Conservation (phyloP, 2,888 invertebrate genomes). For the Zelleria hepariella region DNA sequence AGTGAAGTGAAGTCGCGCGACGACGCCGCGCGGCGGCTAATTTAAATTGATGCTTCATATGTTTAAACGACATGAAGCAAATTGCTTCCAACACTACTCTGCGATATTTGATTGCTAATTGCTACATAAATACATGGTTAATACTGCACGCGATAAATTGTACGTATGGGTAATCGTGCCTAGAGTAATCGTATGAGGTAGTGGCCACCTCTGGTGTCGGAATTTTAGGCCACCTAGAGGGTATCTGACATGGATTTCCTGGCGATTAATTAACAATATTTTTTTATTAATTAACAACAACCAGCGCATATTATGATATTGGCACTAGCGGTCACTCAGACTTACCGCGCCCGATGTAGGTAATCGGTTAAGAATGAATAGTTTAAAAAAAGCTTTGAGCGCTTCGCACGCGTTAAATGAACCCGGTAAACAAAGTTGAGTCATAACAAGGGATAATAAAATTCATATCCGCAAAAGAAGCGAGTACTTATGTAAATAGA, state of each 20-base stretch:
- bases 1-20: constrained; percentile 14
- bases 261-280: too few species aligned
- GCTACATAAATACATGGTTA: neutral
- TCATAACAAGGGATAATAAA: neutral
- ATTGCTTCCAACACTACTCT: neutral
- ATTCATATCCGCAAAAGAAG: neutral
- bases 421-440: neutral
- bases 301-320: too few species aligned
- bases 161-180: too few species aligned
- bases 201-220: too few species aligned
- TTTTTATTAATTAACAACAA: too few species aligned
- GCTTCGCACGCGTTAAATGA: neutral
- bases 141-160: neutral
- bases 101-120: neutral
- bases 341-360: too few species aligned
- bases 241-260: too few species aligned
- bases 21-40: constrained; percentile 21
- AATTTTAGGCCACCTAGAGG: too few species aligned
- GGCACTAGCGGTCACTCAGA: too few species aligned
- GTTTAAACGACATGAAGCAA: neutral
- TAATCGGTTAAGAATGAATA: too few species aligned
- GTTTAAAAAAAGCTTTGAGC: too few species aligned
- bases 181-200: too few species aligned
- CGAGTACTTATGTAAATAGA: constrained; percentile 6
- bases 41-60: constrained; percentile 25